These are phyloP conservation scores for Callinectes sapidus DNA, from an alignment of 2,888 invertebrate species.

Conservation along the genomic window DNA sequence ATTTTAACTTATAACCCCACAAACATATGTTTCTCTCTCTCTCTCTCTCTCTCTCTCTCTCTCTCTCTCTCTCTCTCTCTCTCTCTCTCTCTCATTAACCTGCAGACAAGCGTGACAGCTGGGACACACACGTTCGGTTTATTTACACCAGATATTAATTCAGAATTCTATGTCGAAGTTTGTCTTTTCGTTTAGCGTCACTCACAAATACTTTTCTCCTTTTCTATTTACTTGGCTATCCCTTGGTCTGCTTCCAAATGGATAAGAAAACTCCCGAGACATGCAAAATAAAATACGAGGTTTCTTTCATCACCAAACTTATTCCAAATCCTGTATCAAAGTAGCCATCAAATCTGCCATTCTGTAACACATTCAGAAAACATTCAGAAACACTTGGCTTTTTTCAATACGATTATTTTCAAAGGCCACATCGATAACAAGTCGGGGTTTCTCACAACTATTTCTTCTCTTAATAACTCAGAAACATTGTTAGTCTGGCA, in stretches of 20 bases:
- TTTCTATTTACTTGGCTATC: not conserved
- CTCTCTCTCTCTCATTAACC: not conserved
- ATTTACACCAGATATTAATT: not conserved
- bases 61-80: constrained; percentile 28
- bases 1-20: not conserved
- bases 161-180: not conserved
- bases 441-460: too few species aligned
- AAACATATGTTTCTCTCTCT: not conserved
- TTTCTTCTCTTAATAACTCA: too few species aligned
- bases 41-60: constrained; percentile 38
- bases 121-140: not conserved
- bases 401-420: too few species aligned
- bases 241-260: not conserved
- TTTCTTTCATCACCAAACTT: not conserved
- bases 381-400: too few species aligned
- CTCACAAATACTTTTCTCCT: not conserved
- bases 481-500: too few species aligned
- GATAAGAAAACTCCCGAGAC: not conserved
- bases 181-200: not conserved
- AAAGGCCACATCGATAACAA: too few species aligned
- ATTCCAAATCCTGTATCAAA: not conserved
- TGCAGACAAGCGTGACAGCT: not conserved
- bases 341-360: not conserved
- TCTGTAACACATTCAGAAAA: not conserved
- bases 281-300: not conserved